Evolutionary conservation across 2,797 vertebrate genomes (phyloP), one percentile per base, ranked within the genome.

Genomic region (Danio tinwini): DNA sequence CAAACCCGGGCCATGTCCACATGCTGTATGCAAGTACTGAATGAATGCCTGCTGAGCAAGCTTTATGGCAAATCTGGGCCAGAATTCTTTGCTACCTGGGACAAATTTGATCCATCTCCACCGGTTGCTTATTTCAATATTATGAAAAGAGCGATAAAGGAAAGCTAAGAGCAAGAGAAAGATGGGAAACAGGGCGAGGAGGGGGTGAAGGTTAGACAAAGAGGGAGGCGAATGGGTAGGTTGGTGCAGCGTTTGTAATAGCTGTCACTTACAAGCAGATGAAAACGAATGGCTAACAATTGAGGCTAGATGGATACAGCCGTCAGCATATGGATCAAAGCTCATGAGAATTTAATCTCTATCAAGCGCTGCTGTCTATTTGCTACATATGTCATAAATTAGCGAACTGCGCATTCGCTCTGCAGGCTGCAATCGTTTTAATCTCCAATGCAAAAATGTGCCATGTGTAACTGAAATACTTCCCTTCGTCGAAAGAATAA

Each of bases 241-340:
- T 73, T 73, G 37, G 65, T 52, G 68, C 39, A 56, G 5, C 11
- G 14, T 40, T 44, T 47, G 19, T 80, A 82, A 78, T 76, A 78
- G 74, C 70, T 82, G 82, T 84, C 80, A 80, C 67, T 81, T 83
- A 70, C 55, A 70, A 83, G 68, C 72, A 80, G 80, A 85, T 83
- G 79, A 82, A 53, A 55, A 85, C 37, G 50, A 80, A 78, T 74
- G 74, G 72, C 58, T 70, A 65, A 71, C 55, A 53, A 59, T 69
- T 56, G 80, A 62, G 74, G 64, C 52, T 53, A 62, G 82, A 80
- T 45, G 55, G 47, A 83, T 73, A 62, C 56, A 52, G 53, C 78
- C 52, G 67, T 81, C 42, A 13, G 74, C 78, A 81, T 67, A 80
- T 73, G 74, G 74, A 78, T 56, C 52, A 53, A 40, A 65, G 78